These are phyloP conservation scores for Stichopus horrens DNA, from an alignment of 53 echinoderm and acorn worm species.

Conservation along the genomic window DNA sequence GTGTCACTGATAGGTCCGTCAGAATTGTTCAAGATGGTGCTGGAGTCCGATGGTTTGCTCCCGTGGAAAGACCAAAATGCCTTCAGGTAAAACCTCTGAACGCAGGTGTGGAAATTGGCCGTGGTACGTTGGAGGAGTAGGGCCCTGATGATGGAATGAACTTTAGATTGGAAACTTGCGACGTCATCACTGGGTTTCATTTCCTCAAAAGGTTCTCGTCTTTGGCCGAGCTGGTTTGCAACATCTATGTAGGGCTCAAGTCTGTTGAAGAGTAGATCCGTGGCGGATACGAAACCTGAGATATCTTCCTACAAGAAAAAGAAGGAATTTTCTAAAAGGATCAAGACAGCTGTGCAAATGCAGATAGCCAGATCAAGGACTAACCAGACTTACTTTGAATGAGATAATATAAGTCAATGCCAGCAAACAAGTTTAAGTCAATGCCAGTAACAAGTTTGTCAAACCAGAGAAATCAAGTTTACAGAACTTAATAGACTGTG, in stretches of 20 bases:
- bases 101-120: constrained; percentile 52
- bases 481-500: too few relatives aligned
- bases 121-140: constrained; percentile 60
- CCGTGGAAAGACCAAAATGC: constrained; percentile 66
- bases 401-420: too few relatives aligned
- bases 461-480: too few relatives aligned
- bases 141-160: constrained; percentile 63
- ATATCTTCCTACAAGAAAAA: constrained; percentile 22
- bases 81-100: constrained; percentile 64
- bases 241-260: constrained; percentile 55
- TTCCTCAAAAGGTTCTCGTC: constrained; percentile 2
- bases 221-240: constrained; percentile 27
- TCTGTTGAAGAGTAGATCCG: constrained; percentile 28
- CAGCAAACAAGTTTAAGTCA: too few relatives aligned
- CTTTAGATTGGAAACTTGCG: constrained; percentile 43
- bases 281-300: constrained; percentile 49
- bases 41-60: background rate
- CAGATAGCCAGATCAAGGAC: too few relatives aligned
- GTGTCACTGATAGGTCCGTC: background rate
- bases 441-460: too few relatives aligned
- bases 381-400: too few relatives aligned
- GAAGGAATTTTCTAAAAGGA: background rate
- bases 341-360: background rate
- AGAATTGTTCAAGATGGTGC: constrained; percentile 25
- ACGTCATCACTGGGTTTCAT: background rate